Base-by-base conservation (phyloP, 2,113 vertebrate species). In the Lepus europaeus region DNA sequence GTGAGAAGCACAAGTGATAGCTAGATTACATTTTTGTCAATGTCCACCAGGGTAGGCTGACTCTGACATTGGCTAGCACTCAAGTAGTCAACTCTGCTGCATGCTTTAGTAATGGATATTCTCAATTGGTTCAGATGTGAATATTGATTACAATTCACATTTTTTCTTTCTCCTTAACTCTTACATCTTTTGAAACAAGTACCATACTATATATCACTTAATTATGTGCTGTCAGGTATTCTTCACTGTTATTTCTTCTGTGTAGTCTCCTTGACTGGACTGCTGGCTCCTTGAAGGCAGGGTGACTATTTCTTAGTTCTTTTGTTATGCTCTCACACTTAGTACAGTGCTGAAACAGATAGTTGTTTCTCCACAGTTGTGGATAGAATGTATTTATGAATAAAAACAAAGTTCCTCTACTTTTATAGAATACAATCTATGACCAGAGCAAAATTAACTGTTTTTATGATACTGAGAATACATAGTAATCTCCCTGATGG, bases 61-160 rank as follows among this genome's bases (percentile, higher is more conserved):
- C 59, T 89, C 16, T 56, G 63, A 9, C 27, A 64, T n/a, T 87
- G 23, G 17, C 6, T 29, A 69, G 77, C 16, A 79, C 9, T 51
- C n/a, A 89, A 81, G 51, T 17, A 69, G 70, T 68, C 9, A 78
- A 27, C 36, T 94, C 14, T 69, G 19, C 29, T 51, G 16, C 17
- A n/a, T 25, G 49, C 74, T 77, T 66, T 92, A 61, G 56, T 6
- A 93, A 74, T 83, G 22, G 63, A 56, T 64, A 79, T 68, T 72
- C 11, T 93, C 51, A 94, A 1, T 70, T 70, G n/a, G 3, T 36
- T 93, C 73, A 68, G 11, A 74, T 90, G 27, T 74, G 64, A 94
- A 90, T 90, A 84, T 85, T 92, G 51, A 83, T 87, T 70, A 16
- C 68, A 89, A n/a, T 49, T 92, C 61, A 72, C 61, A 31, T 93